Evolutionary conservation across 1,140 invertebrate genomes (phyloP), one percentile per base, ranked within the genome.

Genomic region (Drosophila mayri): DNA sequence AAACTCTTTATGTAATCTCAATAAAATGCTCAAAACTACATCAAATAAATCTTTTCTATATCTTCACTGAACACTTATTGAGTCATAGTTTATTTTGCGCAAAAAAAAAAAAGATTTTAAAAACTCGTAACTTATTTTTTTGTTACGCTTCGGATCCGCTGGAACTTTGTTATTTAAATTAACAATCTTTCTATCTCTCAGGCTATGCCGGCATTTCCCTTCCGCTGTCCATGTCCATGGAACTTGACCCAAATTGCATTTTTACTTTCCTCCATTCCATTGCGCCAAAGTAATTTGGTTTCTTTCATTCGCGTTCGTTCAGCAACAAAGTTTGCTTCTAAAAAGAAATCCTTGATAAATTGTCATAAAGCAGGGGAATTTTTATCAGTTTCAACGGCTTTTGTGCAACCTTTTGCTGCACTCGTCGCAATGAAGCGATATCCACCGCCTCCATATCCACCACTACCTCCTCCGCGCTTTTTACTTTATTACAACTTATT

Each of bases 281-380:
- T 52, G 40, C 32, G 32, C 30, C 44, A 37, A 28, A 37, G 66
- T 32, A 44, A 67, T 70, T 55, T 52, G 18, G 32, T 49, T 40
- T 32, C 37, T 30, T 65, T 65, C 37, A 25, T 12, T 41, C 35
- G 64, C 68, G 32, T 54, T 41, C 49, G 49, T 30, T 50, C 28
- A 28, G 43, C 43, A 59, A 71, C 68, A 72, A 59, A 72, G 68
- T 72, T 71, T 58, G 16, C 20, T 12, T 67, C 62, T 38, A 55
- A 73, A 61, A 47, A 32, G 41, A 46, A 63, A 72, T 71, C 44
- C 54, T 72, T 72, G 67, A 41, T 73, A 73, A 73, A 72, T 72
- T 60, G 37, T 73, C 54, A 60, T 47, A 72, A 49, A 57, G 68
- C 35, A 37, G 20, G 22, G 20, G 66, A 71, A 49, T 59, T 60